Evolutionary conservation across 2,797 vertebrate species (phyloP).

Genomic region (Scarus forsteni): DNA sequence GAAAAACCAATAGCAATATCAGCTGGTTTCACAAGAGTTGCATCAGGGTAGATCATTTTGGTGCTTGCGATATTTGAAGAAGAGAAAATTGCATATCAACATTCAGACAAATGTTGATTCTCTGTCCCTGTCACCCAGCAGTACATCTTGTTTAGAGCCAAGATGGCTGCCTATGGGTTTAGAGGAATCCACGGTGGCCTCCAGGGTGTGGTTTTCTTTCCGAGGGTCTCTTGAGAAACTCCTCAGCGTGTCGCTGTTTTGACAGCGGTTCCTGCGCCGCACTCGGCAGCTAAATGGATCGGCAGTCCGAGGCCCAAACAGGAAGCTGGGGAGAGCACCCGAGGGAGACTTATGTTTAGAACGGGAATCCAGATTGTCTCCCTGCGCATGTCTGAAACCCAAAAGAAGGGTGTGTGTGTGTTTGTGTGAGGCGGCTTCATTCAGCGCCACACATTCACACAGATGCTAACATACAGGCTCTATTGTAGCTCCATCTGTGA

Average conservation of each 20-base stretch:
- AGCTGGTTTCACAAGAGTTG: too few relatives aligned
- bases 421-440: slow-evolving; percentile 29
- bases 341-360: slow-evolving; percentile 72
- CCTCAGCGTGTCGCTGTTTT: slow-evolving; percentile 59
- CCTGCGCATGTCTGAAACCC: slow-evolving; percentile 53
- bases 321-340: slow-evolving; percentile 76
- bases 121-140: background rate
- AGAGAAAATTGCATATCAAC: too few relatives aligned
- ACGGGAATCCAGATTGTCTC: slow-evolving; percentile 74
- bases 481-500: slow-evolving; percentile 62
- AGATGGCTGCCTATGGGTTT: slow-evolving; percentile 48
- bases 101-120: too few relatives aligned
- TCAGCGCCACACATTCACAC: slow-evolving; percentile 20
- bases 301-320: slow-evolving; percentile 70
- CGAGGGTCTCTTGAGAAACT: slow-evolving; percentile 55
- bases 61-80: too few relatives aligned
- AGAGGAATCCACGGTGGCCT: slow-evolving; percentile 25
- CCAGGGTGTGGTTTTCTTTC: slow-evolving; percentile 60
- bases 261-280: slow-evolving; percentile 52
- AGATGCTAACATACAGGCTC: slow-evolving; percentile 43
- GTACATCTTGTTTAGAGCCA: slow-evolving; percentile 39
- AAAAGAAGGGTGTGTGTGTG: slow-evolving; percentile 44
- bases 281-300: slow-evolving; percentile 51
- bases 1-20: too few relatives aligned
- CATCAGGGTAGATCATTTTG: too few relatives aligned